Evolutionary conservation across 2,888 invertebrate genomes (phyloP).

Genomic region (Malacosoma neustria): DNA sequence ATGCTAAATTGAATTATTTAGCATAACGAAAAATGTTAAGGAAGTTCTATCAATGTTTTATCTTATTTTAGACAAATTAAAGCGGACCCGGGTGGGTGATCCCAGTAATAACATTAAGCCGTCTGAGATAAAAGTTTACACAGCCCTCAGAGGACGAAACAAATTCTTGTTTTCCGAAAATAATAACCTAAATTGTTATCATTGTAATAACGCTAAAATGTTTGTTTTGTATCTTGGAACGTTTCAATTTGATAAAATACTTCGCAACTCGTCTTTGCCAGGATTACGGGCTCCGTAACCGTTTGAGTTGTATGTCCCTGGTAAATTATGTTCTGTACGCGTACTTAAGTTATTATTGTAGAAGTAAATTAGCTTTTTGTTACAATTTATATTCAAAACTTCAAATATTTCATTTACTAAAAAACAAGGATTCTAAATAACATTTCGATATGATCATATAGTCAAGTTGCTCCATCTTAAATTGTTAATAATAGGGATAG

Average conservation of each 20-base stretch:
- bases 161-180: slow-evolving; percentile 18
- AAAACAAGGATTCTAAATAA: no score
- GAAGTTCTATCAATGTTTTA: neutral
- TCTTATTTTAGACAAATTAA: neutral
- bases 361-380: neutral
- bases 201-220: slow-evolving; percentile 24
- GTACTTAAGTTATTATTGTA: neutral
- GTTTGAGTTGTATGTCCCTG: neutral
- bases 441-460: no score
- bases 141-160: slow-evolving; percentile 16
- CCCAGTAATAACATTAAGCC: slow-evolving; percentile 6
- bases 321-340: neutral
- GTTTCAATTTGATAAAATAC: slow-evolving; percentile 12
- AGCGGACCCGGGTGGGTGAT: neutral
- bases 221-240: slow-evolving; percentile 12
- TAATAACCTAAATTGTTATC: slow-evolving; percentile 17
- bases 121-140: slow-evolving; percentile 12
- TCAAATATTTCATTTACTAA: neutral
- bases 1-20: no score
- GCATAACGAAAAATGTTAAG: neutral
- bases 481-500: no score
- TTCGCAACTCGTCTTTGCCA: neutral
- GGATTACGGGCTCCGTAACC: neutral
- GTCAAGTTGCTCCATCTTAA: no score
- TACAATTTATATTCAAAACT: neutral